phyloP scores from a whole-genome alignment of 2,888 invertebrate genomes.

The Congeria kusceri region DNA sequence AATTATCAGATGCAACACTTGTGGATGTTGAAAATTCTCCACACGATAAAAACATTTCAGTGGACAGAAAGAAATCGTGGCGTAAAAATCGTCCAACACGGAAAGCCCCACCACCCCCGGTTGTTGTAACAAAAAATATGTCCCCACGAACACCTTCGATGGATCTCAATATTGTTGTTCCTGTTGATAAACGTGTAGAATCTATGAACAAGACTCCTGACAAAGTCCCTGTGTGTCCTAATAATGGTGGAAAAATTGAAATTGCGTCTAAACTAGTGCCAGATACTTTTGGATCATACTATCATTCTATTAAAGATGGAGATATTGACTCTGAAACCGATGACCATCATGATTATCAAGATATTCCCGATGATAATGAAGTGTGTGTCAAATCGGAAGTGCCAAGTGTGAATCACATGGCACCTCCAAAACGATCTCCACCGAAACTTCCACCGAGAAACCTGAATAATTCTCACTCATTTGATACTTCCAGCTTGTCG shows the following conservation, averaged over 20 bases:
- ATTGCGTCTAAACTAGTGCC: not conserved
- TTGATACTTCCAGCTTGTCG: conserved; percentile 62
- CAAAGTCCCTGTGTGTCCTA: conserved; percentile 11
- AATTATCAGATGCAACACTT: conserved; percentile 21
- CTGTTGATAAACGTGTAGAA: conserved; percentile 41
- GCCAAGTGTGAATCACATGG: conserved; percentile 3
- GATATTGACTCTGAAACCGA: conserved; percentile 38
- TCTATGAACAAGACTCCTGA: conserved; percentile 23
- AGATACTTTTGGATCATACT: conserved; percentile 40
- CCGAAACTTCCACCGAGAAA: conserved; percentile 75
- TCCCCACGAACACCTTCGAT: conserved; percentile 36
- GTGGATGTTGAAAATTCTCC: conserved; percentile 1
- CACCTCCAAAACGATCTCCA: conserved; percentile 47
- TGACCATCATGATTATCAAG: conserved; percentile 74
- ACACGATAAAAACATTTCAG: conserved; percentile 2
- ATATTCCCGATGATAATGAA: conserved; percentile 67
- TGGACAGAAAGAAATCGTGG: conserved; percentile 14
- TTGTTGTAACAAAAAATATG: conserved; percentile 35
- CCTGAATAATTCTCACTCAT: conserved; percentile 46
- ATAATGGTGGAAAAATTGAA: not conserved
- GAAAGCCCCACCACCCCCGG: conserved; percentile 78
- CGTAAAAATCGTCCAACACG: conserved; percentile 68
- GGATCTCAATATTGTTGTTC: conserved; percentile 48
- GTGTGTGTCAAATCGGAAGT: conserved; percentile 2
- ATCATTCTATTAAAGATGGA: conserved; percentile 60